Conservation (phyloP, 2,888 invertebrate genomes). For the Acanthopleura granulata region DNA sequence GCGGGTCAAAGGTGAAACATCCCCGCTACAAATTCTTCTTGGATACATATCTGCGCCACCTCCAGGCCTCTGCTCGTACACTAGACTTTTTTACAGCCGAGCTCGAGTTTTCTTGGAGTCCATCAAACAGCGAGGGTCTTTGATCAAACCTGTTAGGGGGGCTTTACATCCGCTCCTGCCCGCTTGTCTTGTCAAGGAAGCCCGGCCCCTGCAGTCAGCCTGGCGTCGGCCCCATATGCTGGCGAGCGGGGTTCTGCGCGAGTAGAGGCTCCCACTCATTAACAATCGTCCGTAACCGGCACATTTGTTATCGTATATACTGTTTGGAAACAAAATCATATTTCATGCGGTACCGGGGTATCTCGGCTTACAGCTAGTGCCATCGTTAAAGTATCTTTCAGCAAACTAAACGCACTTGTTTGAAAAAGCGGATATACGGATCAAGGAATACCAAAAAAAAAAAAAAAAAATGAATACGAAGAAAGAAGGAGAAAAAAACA, state of each 20-base stretch:
- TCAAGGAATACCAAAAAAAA: neutral
- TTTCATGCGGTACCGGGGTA: neutral
- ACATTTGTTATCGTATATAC: constrained; percentile 14
- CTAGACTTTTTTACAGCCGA: constrained; percentile 10
- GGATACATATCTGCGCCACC: no score
- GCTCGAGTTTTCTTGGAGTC: neutral
- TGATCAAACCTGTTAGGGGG: neutral
- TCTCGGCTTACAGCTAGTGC: neutral
- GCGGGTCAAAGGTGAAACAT: no score
- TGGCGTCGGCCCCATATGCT: constrained; percentile 19
- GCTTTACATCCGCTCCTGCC: neutral
- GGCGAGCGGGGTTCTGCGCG: neutral
- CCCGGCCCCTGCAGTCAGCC: constrained; percentile 9
- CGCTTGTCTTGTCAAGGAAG: neutral
- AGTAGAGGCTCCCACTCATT: neutral
- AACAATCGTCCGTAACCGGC: neutral
- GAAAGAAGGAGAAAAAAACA: no score
- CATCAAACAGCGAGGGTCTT: constrained; percentile 17
- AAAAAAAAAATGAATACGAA: neutral
- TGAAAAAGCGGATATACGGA: neutral
- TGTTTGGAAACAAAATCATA: constrained; percentile 5
- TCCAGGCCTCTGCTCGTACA: neutral
- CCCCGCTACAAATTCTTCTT: no score
- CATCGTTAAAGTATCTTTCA: neutral
- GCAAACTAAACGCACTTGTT: neutral